A percentile compares a stretch with the other conserved stretches of the same genome.
Evolutionary conservation across 2,797 vertebrate species (phyloP).

Genomic region (Pseudotriccus pelzelni): DNA sequence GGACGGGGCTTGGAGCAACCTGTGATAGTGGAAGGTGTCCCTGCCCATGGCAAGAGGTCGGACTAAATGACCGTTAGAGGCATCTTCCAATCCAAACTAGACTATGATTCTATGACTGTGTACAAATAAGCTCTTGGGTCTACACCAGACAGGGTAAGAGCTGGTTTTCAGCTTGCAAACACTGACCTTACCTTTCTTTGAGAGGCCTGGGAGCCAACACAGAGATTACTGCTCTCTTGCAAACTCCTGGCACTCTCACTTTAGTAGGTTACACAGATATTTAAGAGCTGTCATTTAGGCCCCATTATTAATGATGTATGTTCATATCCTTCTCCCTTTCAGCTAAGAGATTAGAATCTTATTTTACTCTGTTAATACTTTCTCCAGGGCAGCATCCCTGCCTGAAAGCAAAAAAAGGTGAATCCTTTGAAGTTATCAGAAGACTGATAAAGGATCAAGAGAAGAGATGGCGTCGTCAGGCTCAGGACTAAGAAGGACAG

Average conservation of each 20-base stretch:
- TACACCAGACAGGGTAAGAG: background rate
- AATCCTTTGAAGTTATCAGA: background rate
- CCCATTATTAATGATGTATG: accelerated
- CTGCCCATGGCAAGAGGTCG: background rate
- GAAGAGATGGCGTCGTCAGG: background rate
- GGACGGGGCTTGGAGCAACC: accelerated
- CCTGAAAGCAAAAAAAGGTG: background rate
- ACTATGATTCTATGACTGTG: accelerated
- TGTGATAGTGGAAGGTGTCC: accelerated
- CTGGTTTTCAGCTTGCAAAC: background rate
- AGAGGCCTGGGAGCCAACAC: accelerated
- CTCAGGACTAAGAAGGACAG: background rate
- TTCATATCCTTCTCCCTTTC: background rate
- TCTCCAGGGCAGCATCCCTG: background rate
- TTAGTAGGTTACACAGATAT: background rate
- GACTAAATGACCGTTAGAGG: accelerated
- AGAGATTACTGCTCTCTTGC: background rate
- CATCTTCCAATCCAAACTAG: background rate
- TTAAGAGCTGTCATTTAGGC: background rate
- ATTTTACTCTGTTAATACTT: background rate
- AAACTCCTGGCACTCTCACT: background rate
- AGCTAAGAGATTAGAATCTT: background rate
- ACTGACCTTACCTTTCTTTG: background rate
- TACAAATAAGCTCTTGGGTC: background rate
- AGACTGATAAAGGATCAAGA: background rate